Conservation (phyloP, 2,888 invertebrate species). For the Pelosia muscerda region DNA sequence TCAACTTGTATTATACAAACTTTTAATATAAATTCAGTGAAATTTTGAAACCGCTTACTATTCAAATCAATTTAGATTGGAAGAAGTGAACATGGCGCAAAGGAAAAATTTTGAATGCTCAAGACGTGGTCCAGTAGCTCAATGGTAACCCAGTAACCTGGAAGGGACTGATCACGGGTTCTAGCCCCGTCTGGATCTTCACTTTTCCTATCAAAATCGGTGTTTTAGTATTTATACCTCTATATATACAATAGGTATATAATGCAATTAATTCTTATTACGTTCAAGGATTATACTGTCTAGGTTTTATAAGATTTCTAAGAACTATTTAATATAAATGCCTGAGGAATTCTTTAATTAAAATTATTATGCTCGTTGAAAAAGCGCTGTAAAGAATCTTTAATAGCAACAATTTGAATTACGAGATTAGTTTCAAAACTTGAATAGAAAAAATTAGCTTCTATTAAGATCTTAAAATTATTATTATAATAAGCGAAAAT, state of each 20-base stretch:
- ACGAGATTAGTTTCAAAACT: not conserved
- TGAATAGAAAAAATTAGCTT: not conserved
- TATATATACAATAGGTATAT: not conserved
- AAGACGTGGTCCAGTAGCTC: too few relatives aligned
- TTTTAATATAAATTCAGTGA: too few relatives aligned
- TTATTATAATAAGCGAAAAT: not conserved
- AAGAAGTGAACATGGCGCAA: too few relatives aligned
- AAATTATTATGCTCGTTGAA: not conserved
- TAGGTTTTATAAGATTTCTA: not conserved
- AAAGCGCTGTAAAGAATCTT: not conserved
- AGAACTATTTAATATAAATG: not conserved
- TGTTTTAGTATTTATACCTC: too few relatives aligned
- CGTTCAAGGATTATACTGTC: not conserved
- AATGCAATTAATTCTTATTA: not conserved
- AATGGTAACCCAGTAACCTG: too few relatives aligned
- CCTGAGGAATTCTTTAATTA: not conserved
- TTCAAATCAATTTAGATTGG: too few relatives aligned
- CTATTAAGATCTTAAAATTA: not conserved
- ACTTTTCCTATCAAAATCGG: too few relatives aligned
- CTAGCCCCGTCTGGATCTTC: too few relatives aligned
- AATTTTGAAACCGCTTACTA: too few relatives aligned
- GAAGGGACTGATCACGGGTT: too few relatives aligned
- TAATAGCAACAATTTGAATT: not conserved
- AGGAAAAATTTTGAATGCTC: too few relatives aligned
- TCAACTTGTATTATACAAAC: too few relatives aligned